Evolutionary conservation across 2,797 vertebrate species (phyloP).

Genomic region (Danio jaintianensis): DNA sequence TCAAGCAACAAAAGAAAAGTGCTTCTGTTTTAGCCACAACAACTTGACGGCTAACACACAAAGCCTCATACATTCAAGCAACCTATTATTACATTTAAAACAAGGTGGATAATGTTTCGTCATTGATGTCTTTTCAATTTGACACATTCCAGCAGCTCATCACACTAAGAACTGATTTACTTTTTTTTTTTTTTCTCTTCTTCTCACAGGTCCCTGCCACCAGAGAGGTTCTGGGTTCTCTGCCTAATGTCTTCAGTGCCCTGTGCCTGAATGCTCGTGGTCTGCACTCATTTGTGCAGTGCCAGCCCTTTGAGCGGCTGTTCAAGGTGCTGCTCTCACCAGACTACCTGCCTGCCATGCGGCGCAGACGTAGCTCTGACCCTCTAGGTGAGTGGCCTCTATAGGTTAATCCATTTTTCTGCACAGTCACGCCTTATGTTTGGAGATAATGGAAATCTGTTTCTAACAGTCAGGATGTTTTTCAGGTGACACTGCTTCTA

Average conservation of each 20-base stretch:
- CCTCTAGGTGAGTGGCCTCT: slow-evolving; percentile 86
- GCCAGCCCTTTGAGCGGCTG: slow-evolving; percentile 96
- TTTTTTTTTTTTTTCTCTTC: slow-evolving; percentile 63
- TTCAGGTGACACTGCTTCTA: slow-evolving; percentile 95
- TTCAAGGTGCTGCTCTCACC: slow-evolving; percentile 99
- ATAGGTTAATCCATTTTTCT: not conserved
- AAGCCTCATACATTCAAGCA: no score
- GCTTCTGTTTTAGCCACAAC: no score
- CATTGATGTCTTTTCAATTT: not conserved
- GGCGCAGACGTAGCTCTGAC: slow-evolving; percentile 93
- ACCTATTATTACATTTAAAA: no score
- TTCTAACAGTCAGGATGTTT: slow-evolving; percentile 10
- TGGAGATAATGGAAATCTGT: not conserved
- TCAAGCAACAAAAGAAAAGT: no score
- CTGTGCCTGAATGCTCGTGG: slow-evolving; percentile 95
- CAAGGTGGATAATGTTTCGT: not conserved
- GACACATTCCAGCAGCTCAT: slow-evolving; percentile 3
- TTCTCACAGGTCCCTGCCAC: slow-evolving; percentile 95
- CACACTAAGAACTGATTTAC: slow-evolving; percentile 44
- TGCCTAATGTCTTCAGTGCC: slow-evolving; percentile 96
- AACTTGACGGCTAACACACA: no score
- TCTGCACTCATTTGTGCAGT: slow-evolving; percentile 96
- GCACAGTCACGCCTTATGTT: not conserved
- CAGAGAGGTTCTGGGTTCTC: slow-evolving; percentile 93
- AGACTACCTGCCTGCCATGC: slow-evolving; percentile 96